Evolutionary conservation across 2,888 invertebrate genomes (phyloP).

Genomic region (Nudaria mundana): DNA sequence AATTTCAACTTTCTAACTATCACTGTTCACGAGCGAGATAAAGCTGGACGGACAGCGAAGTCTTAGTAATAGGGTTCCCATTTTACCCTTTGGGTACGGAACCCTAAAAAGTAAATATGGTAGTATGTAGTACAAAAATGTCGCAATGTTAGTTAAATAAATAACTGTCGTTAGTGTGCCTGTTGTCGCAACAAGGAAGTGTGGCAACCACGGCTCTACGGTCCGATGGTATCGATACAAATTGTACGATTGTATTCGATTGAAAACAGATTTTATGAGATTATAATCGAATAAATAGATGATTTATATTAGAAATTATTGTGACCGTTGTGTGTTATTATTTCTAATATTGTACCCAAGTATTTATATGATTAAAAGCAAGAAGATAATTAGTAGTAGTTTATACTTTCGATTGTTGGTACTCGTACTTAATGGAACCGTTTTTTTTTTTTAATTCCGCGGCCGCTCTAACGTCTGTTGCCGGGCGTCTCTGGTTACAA

Average conservation of each 20-base stretch:
- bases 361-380: no score
- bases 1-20: no score
- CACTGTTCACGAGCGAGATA: no score
- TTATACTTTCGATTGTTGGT: no score
- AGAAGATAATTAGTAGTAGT: no score
- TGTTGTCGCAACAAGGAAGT: constrained; percentile 26
- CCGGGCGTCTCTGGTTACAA: no score
- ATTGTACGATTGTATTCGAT: constrained; percentile 6
- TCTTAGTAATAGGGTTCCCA: no score
- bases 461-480: no score
- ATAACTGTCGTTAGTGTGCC: constrained; percentile 3
- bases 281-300: constrained; percentile 5
- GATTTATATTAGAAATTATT: background rate
- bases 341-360: no score
- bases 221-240: constrained; percentile 11
- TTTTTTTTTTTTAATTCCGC: no score
- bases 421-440: no score
- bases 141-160: constrained; percentile 6
- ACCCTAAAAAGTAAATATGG: background rate
- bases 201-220: constrained; percentile 19
- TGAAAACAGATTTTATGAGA: background rate
- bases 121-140: constrained; percentile 10
- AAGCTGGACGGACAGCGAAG: background rate
- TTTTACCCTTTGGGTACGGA: background rate
- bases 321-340: background rate